Evolutionary conservation across 2,113 vertebrate genomes (phyloP), one percentile per base, ranked within the genome.

Genomic region (Seriola aureovittata): DNA sequence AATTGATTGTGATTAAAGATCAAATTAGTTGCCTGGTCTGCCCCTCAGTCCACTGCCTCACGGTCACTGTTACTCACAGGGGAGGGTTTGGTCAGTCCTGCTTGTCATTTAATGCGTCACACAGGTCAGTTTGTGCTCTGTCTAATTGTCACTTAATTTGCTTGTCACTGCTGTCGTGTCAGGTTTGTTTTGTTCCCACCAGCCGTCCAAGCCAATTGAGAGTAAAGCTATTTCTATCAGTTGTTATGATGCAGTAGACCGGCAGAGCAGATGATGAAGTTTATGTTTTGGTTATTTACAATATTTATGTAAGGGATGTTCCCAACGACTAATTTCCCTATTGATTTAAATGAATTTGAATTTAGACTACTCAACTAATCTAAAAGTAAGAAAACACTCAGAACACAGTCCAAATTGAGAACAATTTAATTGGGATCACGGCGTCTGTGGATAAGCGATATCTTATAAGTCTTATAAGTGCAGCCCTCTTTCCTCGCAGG

Each of bases 1-100:
- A 44, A 52, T 52, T 25, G 60, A 80, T 65, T 66, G 32, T 54
- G 6, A 52, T 17, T 34, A 34, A 36, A 57, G 25, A 59, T 48
- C 1, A 1, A 2, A 4, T 68, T 38, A 46, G 44, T 23, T 64
- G 29, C 34, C 9, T 40, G 52, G 52, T 54, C 4, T 21, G 8
- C 6, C 8, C 50, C 8, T 54, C 40, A 2, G 40, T 42, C 10
- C 34, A 36, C 34, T 36, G 34, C 34, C 34, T 36, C 34, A 36
- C 5, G 1, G 16, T 21, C 50, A n/a, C 19, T 21, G 48, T 50
- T 19, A 21, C 16, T 21, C 50, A 52, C 50, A 5, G 16, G 50
- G 50, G 50, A 52, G 19, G n/a, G 21, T n/a, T 19, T 19, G 48
- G 32, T 62, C 59, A 21, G 59, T 62, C 34, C 59, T 11, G 9